Percentiles rank a stretch among this genome's conserved stretches.
phyloP scores from a whole-genome alignment of 2,113 vertebrate genomes.

The Platanista minor region DNA sequence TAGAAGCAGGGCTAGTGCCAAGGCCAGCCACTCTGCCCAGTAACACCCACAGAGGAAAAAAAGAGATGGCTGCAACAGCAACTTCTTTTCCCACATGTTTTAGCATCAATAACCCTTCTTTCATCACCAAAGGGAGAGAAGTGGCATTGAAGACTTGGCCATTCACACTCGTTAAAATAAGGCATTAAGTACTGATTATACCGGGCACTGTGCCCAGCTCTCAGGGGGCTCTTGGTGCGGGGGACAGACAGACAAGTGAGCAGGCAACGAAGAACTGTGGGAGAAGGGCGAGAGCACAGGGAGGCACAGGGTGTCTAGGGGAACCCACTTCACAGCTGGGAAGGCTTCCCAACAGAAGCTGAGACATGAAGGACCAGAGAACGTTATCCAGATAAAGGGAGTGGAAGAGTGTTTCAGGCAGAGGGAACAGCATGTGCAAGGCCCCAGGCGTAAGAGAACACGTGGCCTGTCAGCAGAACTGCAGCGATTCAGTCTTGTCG shows the following conservation, averaged over 20 bases:
- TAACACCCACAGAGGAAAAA: background rate
- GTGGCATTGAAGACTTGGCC: background rate
- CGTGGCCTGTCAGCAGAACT: rapidly evolving
- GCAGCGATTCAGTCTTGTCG: rapidly evolving
- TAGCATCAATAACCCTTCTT: background rate
- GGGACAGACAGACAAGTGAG: background rate
- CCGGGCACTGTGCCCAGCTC: background rate
- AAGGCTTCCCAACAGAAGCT: background rate
- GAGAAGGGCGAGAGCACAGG: rapidly evolving
- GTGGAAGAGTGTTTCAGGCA: background rate
- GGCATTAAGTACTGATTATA: background rate
- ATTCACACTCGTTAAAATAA: background rate
- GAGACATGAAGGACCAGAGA: background rate
- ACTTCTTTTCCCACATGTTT: background rate
- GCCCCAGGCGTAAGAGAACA: background rate
- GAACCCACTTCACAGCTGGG: background rate
- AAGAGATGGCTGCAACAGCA: background rate
- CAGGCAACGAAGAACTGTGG: background rate
- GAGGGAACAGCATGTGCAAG: background rate
- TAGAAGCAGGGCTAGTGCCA: background rate
- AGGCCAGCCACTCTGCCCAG: background rate
- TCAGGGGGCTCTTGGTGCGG: background rate
- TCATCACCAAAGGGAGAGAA: background rate
- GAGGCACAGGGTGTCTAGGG: background rate
- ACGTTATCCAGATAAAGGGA: rapidly evolving